Conservation (phyloP, 1,140 invertebrate genomes). For the Musca domestica region DNA sequence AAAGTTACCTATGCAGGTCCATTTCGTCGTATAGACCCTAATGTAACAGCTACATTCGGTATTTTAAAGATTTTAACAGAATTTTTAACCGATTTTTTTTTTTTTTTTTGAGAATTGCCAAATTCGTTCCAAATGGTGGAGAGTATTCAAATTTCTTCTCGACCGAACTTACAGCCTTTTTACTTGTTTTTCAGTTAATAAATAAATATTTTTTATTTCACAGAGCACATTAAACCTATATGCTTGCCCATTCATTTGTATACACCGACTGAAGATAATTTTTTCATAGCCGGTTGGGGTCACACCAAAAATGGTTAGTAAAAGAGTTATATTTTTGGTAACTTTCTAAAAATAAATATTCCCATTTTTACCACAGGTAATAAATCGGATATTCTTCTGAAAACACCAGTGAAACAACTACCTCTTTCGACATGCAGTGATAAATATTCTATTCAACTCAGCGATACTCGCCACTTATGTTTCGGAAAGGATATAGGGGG, state of each 20-base stretch:
- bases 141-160: too few species aligned
- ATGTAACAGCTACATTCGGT: too few species aligned
- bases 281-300: slow-evolving; percentile 47
- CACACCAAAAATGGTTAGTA: slow-evolving; percentile 30
- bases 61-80: too few species aligned
- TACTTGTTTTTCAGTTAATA: too few species aligned
- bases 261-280: slow-evolving; percentile 32
- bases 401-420: background rate
- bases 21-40: too few species aligned
- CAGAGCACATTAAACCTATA: slow-evolving; percentile 43
- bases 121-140: too few species aligned
- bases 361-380: background rate
- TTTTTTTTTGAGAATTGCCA: too few species aligned
- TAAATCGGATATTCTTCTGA: slow-evolving; percentile 3
- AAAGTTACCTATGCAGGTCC: too few species aligned
- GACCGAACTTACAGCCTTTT: too few species aligned
- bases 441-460: slow-evolving; percentile 31
- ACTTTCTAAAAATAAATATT: background rate
- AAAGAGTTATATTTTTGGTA: too few species aligned
- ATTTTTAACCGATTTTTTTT: too few species aligned
- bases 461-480: slow-evolving; percentile 62
- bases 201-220: too few species aligned
- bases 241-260: slow-evolving; percentile 38
- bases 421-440: background rate
- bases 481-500: slow-evolving; percentile 59